These are phyloP conservation scores for Lasioglossum vierecki DNA, from an alignment of 2,888 invertebrate species.

Conservation along the genomic window DNA sequence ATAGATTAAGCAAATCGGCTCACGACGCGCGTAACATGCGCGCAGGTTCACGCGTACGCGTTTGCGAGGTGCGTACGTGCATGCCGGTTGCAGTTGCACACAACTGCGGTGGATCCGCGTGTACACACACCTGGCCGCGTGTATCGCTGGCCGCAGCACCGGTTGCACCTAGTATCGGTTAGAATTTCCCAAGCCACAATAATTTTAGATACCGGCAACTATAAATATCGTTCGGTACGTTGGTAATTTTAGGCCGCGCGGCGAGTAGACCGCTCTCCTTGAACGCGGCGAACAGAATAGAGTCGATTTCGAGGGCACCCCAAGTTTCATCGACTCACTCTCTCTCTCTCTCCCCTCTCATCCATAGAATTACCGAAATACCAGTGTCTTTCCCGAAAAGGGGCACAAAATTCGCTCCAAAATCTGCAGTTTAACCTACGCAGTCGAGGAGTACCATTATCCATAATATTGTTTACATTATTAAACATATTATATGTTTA, in stretches of 20 bases:
- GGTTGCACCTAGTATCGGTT: conserved; percentile 65
- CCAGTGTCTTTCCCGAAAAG: too few relatives aligned
- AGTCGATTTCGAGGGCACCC: conserved; percentile 25
- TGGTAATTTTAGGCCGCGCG: conserved; percentile 51
- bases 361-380: neutral
- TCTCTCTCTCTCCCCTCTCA: neutral
- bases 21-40: conserved; percentile 60
- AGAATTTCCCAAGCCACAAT: conserved; percentile 64
- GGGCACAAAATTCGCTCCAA: too few relatives aligned
- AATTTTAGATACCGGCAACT: conserved; percentile 64
- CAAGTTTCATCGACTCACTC: neutral
- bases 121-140: conserved; percentile 53
- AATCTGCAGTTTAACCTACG: too few relatives aligned
- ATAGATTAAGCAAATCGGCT: conserved; percentile 67
- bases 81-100: too few relatives aligned
- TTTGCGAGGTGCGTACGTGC: neutral
- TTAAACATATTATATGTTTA: too few relatives aligned
- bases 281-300: conserved; percentile 33
- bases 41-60: neutral
- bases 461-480: too few relatives aligned
- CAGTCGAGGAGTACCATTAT: too few relatives aligned
- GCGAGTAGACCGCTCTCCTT: conserved; percentile 33
- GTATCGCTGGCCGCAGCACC: conserved; percentile 58
- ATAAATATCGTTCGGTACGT: conserved; percentile 64
- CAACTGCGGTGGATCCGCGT: neutral